Evolutionary conservation across 1,140 invertebrate genomes (phyloP).

Genomic region (Linepithema humile): DNA sequence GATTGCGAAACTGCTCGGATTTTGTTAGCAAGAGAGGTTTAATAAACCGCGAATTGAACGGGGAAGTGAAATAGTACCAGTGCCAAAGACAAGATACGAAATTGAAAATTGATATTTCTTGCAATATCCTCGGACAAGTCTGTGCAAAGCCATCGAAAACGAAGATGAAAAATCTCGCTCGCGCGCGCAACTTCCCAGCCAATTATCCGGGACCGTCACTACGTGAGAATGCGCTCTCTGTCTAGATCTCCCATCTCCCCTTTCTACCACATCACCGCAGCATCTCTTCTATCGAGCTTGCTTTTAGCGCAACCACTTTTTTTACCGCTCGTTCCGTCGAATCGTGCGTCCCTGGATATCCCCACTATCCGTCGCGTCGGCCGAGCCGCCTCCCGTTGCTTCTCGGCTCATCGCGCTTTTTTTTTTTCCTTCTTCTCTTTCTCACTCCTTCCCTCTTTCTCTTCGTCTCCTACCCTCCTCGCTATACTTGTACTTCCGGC

Average conservation of each 20-base stretch:
- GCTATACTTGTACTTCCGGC: constrained; percentile 80
- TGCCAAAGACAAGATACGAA: no score
- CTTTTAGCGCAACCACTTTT: constrained; percentile 60
- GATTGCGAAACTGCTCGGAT: no score
- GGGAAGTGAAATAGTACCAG: no score
- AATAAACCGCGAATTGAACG: no score
- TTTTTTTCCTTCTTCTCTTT: constrained; percentile 71
- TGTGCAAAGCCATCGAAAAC: constrained; percentile 25
- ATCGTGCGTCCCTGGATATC: constrained; percentile 72
- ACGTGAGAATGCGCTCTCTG: constrained; percentile 65
- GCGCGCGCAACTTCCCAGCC: constrained; percentile 52
- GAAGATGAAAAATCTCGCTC: constrained; percentile 8
- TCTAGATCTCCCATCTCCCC: not conserved
- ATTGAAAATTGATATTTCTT: not conserved
- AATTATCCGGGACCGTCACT: constrained; percentile 55
- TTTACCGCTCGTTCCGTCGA: constrained; percentile 55
- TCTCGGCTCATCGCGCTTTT: constrained; percentile 75
- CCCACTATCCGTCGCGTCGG: constrained; percentile 58
- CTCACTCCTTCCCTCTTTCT: constrained; percentile 62
- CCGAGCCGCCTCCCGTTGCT: constrained; percentile 63
- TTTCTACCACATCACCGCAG: not conserved
- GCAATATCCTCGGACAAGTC: not conserved
- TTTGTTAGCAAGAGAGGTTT: no score
- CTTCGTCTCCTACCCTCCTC: constrained; percentile 30
- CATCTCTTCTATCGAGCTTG: constrained; percentile 48